Evolutionary conservation across 2,113 vertebrate species (phyloP).

Genomic region (Microtus montanus): DNA sequence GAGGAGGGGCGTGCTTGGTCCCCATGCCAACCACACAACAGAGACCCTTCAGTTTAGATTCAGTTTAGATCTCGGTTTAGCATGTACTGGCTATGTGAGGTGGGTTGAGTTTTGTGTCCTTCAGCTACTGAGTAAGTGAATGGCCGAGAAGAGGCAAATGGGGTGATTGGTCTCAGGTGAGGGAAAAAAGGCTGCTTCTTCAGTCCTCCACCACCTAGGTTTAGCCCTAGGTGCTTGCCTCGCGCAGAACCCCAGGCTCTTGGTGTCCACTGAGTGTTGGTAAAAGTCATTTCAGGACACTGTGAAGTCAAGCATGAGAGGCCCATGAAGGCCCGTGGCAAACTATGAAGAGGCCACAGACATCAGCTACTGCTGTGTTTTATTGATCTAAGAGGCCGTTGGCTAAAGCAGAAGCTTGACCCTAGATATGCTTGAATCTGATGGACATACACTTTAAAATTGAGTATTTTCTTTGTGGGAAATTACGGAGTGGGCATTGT

Average conservation of each 20-base stretch:
- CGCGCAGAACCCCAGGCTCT: not conserved
- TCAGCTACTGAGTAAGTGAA: not conserved
- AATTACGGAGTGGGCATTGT: not conserved
- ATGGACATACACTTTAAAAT: not conserved
- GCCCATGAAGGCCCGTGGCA: not conserved
- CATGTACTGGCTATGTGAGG: not conserved
- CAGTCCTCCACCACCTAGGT: not conserved
- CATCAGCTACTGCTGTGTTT: not conserved
- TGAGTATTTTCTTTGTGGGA: not conserved
- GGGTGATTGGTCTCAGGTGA: not conserved
- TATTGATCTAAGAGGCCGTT: not conserved
- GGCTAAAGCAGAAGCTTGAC: not conserved
- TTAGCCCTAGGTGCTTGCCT: not conserved
- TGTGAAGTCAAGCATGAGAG: not conserved
- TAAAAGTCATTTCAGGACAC: not conserved
- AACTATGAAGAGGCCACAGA: not conserved
- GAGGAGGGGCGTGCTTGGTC: not conserved
- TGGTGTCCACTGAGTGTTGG: not conserved
- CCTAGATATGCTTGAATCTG: not conserved
- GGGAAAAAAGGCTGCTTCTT: not conserved
- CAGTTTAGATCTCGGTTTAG: not conserved
- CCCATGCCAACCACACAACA: not conserved
- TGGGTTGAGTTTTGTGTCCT: not conserved
- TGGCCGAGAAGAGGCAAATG: not conserved
- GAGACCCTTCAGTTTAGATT: not conserved